phyloP scores from a whole-genome alignment of 2,797 vertebrate genomes.

The Poeciliopsis gracilis region DNA sequence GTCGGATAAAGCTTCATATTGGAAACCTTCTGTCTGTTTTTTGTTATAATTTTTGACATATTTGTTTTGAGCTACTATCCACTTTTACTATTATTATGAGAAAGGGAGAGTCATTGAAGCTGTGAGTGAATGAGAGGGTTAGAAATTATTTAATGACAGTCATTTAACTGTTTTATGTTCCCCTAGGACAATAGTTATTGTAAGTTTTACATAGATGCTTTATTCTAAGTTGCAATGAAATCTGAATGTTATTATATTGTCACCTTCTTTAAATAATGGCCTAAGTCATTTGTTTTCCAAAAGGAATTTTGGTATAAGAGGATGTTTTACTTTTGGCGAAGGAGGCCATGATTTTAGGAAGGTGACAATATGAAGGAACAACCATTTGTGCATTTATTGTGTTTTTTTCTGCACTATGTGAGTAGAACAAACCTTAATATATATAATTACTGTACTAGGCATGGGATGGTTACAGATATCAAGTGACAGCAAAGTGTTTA shows the following conservation, averaged over 20 bases:
- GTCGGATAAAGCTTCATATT: not conserved
- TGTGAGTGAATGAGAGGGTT: constrained; percentile 17
- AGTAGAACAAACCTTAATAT: not conserved
- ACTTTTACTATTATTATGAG: not conserved
- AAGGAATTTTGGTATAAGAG: too few species aligned
- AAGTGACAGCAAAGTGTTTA: not conserved
- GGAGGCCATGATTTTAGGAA: too few species aligned
- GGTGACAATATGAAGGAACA: not conserved
- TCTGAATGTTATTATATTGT: not conserved
- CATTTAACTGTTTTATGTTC: constrained; percentile 16
- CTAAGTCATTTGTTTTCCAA: too few species aligned
- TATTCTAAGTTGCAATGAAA: not conserved
- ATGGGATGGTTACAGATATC: not conserved
- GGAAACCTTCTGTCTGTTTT: constrained; percentile 13
- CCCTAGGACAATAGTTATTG: not conserved
- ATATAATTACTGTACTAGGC: not conserved
- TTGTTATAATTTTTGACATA: constrained; percentile 18
- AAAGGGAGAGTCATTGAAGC: constrained; percentile 24
- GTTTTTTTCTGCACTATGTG: not conserved
- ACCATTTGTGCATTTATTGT: not conserved
- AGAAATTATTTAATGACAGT: constrained; percentile 28
- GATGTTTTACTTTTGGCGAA: too few species aligned
- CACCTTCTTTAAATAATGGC: too few species aligned
- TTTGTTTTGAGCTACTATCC: not conserved
- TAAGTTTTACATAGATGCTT: constrained; percentile 8